phyloP scores from a whole-genome alignment of 1,140 invertebrate genomes.

The Lucilia sericata region DNA sequence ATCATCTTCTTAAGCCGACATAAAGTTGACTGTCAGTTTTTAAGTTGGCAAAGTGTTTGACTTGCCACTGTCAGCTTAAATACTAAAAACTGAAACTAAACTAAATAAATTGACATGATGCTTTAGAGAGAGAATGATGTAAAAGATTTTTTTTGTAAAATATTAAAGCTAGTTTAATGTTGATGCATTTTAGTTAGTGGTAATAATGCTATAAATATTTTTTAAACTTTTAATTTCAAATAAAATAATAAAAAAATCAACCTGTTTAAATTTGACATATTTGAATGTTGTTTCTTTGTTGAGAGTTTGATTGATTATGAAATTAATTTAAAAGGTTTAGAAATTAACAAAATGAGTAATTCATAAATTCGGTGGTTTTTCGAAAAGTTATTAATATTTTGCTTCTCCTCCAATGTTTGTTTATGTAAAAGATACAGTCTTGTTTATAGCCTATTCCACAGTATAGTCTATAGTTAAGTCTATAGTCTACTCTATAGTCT shows the following conservation, averaged over 20 bases:
- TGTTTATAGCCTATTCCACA: too few species aligned
- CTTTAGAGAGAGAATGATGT: not conserved
- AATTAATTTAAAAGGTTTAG: not conserved
- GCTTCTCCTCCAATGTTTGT: too few species aligned
- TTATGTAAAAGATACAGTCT: too few species aligned
- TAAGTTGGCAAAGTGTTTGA: slow-evolving; percentile 41
- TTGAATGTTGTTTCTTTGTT: not conserved
- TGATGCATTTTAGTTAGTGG: too few species aligned
- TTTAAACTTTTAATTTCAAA: not conserved
- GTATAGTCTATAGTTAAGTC: too few species aligned
- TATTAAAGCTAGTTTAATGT: not conserved
- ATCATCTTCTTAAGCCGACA: slow-evolving; percentile 35
- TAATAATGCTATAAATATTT: too few species aligned
- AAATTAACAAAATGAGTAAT: not conserved
- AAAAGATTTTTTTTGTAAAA: not conserved
- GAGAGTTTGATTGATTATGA: not conserved
- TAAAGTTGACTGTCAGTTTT: slow-evolving; percentile 43
- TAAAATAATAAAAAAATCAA: not conserved
- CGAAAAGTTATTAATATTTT: too few species aligned
- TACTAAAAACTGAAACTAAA: slow-evolving; percentile 17
- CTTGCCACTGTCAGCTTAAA: slow-evolving; percentile 38
- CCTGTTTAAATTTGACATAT: too few species aligned
- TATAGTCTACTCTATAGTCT: too few species aligned
- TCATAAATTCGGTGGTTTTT: too few species aligned
- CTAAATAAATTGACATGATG: slow-evolving; percentile 19